phyloP scores from a whole-genome alignment of 2,888 invertebrate species.

The Archips crataeganus region DNA sequence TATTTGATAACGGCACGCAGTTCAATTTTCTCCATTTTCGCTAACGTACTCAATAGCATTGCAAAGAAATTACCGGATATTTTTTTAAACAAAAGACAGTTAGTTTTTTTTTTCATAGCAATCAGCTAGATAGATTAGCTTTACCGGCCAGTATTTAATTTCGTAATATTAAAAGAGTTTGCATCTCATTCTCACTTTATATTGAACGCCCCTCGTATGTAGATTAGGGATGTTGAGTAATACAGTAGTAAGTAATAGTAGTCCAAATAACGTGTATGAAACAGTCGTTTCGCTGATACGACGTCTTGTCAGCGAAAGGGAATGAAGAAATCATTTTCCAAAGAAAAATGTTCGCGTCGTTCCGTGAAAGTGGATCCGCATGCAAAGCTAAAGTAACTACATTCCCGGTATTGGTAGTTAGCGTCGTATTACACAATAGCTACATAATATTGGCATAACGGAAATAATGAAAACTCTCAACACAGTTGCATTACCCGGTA shows the following conservation, averaged over 20 bases:
- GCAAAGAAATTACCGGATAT: too few relatives aligned
- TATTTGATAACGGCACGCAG: too few relatives aligned
- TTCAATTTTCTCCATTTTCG: too few relatives aligned
- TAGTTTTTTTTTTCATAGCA: too few relatives aligned
- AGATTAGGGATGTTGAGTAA: neutral
- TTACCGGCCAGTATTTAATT: too few relatives aligned
- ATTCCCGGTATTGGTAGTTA: slow-evolving; percentile 60
- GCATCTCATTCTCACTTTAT: too few relatives aligned
- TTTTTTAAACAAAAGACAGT: too few relatives aligned
- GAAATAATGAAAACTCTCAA: slow-evolving; percentile 29
- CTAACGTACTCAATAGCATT: too few relatives aligned
- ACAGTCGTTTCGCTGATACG: slow-evolving; percentile 22
- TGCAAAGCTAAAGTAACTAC: slow-evolving; percentile 51
- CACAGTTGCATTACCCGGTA: slow-evolving; percentile 34
- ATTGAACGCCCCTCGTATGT: too few relatives aligned
- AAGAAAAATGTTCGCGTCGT: slow-evolving; percentile 42
- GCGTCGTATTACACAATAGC: slow-evolving; percentile 55
- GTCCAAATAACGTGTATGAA: neutral
- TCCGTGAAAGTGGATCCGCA: slow-evolving; percentile 57
- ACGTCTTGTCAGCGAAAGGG: slow-evolving; percentile 13
- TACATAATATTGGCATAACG: slow-evolving; percentile 44
- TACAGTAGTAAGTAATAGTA: neutral
- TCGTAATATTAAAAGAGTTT: too few relatives aligned
- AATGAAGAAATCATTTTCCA: slow-evolving; percentile 25
- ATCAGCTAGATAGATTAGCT: too few relatives aligned